Conservation (phyloP, 2,888 invertebrate species). For the Macrosoma leucophasiata region DNA sequence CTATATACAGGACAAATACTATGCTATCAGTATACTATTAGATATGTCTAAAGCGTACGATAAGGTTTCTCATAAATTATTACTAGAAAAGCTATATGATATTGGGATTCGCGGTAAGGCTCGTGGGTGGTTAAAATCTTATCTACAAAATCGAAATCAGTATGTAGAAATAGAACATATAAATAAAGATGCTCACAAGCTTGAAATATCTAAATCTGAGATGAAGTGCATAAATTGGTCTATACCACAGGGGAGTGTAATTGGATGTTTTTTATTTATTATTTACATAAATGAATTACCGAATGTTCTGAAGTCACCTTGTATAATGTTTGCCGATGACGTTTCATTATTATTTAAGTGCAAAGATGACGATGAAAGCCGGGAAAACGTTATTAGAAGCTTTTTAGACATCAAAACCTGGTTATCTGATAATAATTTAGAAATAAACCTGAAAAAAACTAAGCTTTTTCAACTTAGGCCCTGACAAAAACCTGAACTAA, state of each 20-base stretch:
- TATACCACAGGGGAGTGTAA: conserved; percentile 2
- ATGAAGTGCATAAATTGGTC: neutral
- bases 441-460: no score
- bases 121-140: conserved; percentile 1
- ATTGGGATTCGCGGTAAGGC: conserved; percentile 1
- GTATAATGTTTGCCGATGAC: neutral
- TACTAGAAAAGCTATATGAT: neutral
- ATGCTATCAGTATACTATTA: no score
- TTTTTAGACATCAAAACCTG: no score
- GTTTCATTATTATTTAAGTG: conserved; percentile 1
- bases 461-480: no score
- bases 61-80: neutral
- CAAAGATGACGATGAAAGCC: no score
- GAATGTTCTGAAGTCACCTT: neutral
- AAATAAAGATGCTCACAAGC: no score
- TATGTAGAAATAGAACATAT: conserved; percentile 1
- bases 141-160: neutral
- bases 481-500: no score
- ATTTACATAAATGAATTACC: conserved; percentile 5
- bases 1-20: no score
- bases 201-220: neutral
- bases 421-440: no score
- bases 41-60: conserved; percentile 5
- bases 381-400: no score
- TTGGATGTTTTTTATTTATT: conserved; percentile 4